Evolutionary conservation across 2,797 vertebrate genomes (phyloP).

Genomic region (Sebastes melanostomus): DNA sequence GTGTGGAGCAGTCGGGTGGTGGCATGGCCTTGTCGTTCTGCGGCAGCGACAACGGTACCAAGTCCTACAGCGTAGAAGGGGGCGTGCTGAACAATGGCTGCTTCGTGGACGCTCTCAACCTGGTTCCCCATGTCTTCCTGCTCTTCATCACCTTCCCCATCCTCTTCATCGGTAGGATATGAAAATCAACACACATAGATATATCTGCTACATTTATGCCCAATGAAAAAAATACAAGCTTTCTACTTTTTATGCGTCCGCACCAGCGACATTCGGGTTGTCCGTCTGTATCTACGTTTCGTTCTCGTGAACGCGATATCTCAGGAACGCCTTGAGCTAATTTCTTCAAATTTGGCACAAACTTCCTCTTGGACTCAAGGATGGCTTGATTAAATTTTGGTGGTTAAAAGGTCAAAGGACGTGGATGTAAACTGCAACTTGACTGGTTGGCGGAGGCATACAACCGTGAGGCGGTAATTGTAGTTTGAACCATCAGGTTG

Average conservation of each 20-base stretch:
- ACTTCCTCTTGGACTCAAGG: too few relatives aligned
- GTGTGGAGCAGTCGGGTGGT: conserved; percentile 38
- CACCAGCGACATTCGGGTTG: too few relatives aligned
- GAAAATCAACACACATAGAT: not conserved
- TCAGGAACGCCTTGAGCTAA: too few relatives aligned
- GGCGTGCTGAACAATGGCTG: conserved; percentile 93
- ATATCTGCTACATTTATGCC: not conserved
- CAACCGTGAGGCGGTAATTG: too few relatives aligned
- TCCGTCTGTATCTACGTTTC: too few relatives aligned
- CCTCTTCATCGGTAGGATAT: conserved; percentile 93
- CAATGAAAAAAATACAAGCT: not conserved
- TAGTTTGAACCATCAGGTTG: too few relatives aligned
- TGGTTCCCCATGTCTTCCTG: conserved; percentile 97
- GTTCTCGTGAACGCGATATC: too few relatives aligned
- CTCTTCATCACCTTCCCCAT: conserved; percentile 99
- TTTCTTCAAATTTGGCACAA: too few relatives aligned
- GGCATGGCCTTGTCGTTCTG: conserved; percentile 92
- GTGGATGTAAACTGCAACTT: too few relatives aligned
- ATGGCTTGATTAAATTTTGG: too few relatives aligned
- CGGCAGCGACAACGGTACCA: conserved; percentile 80
- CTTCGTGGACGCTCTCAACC: conserved; percentile 96
- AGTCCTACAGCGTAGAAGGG: conserved; percentile 85
- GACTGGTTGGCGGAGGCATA: too few relatives aligned
- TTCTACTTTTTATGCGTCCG: not conserved
- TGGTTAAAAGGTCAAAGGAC: too few relatives aligned